A percentile compares a stretch with the other conserved stretches of the same genome.
These are phyloP conservation scores for Caprella mutica DNA, from an alignment of 2,888 invertebrate species.

Conservation along the genomic window DNA sequence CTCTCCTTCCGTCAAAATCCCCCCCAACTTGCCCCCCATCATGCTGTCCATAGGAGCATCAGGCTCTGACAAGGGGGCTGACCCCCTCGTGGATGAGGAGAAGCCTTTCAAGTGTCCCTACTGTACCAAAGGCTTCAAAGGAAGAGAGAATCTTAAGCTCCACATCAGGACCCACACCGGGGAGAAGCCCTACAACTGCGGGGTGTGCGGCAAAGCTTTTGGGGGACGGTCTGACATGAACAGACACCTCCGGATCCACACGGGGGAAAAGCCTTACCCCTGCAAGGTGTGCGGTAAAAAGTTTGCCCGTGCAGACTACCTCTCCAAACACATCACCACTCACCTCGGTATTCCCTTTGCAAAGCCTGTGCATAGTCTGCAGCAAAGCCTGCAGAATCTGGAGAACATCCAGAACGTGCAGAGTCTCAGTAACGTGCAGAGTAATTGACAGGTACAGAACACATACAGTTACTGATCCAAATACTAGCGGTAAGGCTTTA, in stretches of 20 bases:
- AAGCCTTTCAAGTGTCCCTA: slow-evolving; percentile 34
- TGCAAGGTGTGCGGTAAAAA: slow-evolving; percentile 87
- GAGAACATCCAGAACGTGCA: slow-evolving; percentile 34
- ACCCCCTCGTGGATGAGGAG: slow-evolving; percentile 32
- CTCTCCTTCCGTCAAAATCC: slow-evolving; percentile 24
- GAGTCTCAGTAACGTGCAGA: no score
- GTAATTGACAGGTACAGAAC: no score
- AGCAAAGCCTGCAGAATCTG: slow-evolving; percentile 34
- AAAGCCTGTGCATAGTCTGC: slow-evolving; percentile 33
- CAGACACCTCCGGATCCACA: slow-evolving; percentile 33
- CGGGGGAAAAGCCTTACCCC: slow-evolving; percentile 66
- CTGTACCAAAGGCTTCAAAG: slow-evolving; percentile 35
- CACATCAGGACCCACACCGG: slow-evolving; percentile 35
- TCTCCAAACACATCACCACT: slow-evolving; percentile 80
- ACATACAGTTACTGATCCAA: no score
- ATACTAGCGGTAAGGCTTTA: no score
- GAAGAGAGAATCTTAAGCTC: slow-evolving; percentile 35
- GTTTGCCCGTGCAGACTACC: slow-evolving; percentile 78
- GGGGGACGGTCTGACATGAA: slow-evolving; percentile 43
- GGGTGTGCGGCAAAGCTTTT: slow-evolving; percentile 83
- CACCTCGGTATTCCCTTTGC: slow-evolving; percentile 44
- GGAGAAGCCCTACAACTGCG: slow-evolving; percentile 79
- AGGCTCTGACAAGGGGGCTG: no score
- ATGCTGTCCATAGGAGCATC: no score
- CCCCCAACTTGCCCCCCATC: slow-evolving; percentile 8